Evolutionary conservation across 1,140 invertebrate species (phyloP), one percentile per base, ranked within the genome.

Genomic region (Odontomachus brunneus): DNA sequence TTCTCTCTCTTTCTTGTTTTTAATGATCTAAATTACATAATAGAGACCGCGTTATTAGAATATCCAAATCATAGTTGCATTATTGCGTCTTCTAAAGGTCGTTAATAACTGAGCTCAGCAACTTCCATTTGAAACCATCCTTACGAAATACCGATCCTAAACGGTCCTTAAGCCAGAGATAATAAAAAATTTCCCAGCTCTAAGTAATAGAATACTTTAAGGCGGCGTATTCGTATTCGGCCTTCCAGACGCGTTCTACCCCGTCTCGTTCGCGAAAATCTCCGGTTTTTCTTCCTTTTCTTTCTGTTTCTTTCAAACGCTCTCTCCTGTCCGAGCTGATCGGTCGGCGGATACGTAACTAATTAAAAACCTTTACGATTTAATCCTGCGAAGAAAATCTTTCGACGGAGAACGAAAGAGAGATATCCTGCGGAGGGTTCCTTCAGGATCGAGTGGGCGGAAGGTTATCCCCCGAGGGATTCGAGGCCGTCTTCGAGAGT

Each of bases 361-460:
- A 83, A 83, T 83, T 83, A 83, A 83, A 76, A 19, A 22, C 33
- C 49, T 14, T 83, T 83, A 51, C 33, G 14, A 76, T 83, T 83
- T 83, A 83, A 83, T 83, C 57, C 22, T 4, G 38, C 55, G 49
- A 75, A 55, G 72, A 38, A 33, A 82, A 75, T 82, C 69, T 60
- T 51, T 57, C 29, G 26, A 60, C 19, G 22, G 9, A 65, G 24
- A 57, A 29, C 19, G 33, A 26, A 44, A 12, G 2, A 24, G 11
- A 63, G 29, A 82, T 26, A 82, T 74, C 71, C 55, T 60, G 44
- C 22, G 57, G 55, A 82, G 55, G 65, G 55, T 51, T 26, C 53
- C 26, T n/a, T 73, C 22, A 24, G 78, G 15, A 60, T 82, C 78
- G 67, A 82, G 78, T 74, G 69, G 69, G 44, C 66, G 69, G 78